Base-by-base conservation (phyloP, 2,113 vertebrate genomes). In the Vulpes vulpes region DNA sequence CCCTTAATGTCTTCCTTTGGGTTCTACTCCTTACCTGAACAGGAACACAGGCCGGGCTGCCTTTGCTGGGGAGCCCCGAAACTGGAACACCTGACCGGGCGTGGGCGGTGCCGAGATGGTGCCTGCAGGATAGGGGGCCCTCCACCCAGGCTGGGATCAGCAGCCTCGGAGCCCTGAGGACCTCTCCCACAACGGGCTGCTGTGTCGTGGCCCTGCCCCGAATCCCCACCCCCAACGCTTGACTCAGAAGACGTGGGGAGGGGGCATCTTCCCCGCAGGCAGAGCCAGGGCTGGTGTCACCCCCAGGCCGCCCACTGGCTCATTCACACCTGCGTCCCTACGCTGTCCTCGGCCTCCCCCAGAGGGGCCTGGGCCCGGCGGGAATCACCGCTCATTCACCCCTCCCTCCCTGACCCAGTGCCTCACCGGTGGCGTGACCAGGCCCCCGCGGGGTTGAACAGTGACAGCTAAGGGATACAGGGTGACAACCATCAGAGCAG, bases 231-330 rank as follows among this genome's bases (percentile, higher is more conserved):
- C 74, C 8, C 25, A 25, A 23, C 2, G 0, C 55, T 27, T 30
- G 35, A 69, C 65, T 74, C 1, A 0, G 17, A 16, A 87, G 51
- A 25, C 20, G 22, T 17, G 10, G 4, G 4, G 62, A 67, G 19
- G 49, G 19, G 30, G 2, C 0, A 0, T 23, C 8, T 23, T 53
- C 32, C 4, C 1, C 0, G 5, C 17, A 9, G 3, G 65, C 15
- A 16, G 51, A 0, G 9, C 51, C 20, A 35, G 84, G 17, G 49
- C n/a, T 16, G 32, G 15, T 19, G 65, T n/a, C 4, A 15, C 69
- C 69, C 10, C 69, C 11, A 22, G n/a, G 19, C 19, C 16, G 9
- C 8, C 1, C n/a, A 4, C 67, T 35, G 8, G 3, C 17, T n/a
- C 32, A 11, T 2, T n/a, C 32, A 11, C 25, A 8, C 20, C 20